phyloP scores from a whole-genome alignment of 2,113 vertebrate genomes.

The Sminthopsis crassicaudata region DNA sequence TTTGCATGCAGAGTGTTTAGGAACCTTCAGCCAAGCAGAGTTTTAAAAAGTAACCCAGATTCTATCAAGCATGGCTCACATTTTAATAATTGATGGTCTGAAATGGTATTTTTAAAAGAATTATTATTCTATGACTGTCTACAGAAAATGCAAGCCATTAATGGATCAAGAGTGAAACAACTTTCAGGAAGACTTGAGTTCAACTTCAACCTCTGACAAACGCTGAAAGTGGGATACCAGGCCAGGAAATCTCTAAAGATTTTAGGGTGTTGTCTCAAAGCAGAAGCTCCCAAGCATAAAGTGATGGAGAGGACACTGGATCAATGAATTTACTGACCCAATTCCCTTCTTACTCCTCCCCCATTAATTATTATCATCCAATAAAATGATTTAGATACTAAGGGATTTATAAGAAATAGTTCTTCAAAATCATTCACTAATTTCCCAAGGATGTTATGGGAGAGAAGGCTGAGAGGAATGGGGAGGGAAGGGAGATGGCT shows the following conservation, averaged over 20 bases:
- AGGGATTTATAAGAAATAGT: background rate
- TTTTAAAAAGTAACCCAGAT: conserved; percentile 12
- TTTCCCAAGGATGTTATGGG: background rate
- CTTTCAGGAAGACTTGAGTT: background rate
- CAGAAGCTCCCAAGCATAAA: background rate
- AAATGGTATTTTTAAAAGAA: conserved; percentile 7
- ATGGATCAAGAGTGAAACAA: background rate
- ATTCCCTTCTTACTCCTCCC: background rate
- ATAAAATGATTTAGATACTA: conserved; percentile 25
- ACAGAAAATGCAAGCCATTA: background rate
- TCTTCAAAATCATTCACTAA: background rate
- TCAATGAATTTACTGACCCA: background rate
- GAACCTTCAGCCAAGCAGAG: conserved; percentile 9
- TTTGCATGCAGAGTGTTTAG: conserved; percentile 47
- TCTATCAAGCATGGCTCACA: background rate
- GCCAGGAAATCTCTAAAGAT: background rate
- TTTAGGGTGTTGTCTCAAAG: background rate
- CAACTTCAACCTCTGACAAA: background rate
- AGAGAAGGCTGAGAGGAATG: background rate
- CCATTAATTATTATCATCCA: conserved; percentile 44
- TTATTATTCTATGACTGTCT: background rate
- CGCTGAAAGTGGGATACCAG: background rate
- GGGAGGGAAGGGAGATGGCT: background rate
- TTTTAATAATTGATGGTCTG: conserved; percentile 31
- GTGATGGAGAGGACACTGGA: background rate